Percentiles rank a stretch among this genome's conserved stretches.
Conservation (phyloP, 2,797 vertebrate species). For the Acanthopagrus latus region DNA sequence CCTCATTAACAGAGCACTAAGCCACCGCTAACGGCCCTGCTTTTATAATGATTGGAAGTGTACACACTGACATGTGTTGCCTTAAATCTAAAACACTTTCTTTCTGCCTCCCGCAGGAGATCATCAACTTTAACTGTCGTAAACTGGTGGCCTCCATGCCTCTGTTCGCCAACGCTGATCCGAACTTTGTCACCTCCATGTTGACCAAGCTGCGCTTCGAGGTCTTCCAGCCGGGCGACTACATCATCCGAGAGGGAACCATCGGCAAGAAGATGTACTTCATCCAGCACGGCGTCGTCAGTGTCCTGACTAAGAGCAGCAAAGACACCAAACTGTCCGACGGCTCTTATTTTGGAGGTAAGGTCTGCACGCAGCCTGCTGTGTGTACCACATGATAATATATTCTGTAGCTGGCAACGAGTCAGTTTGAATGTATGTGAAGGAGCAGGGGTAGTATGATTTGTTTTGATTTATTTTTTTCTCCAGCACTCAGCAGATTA, state of each 20-base stretch:
- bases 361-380: slow-evolving; percentile 4
- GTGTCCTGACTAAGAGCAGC: slow-evolving; percentile 95
- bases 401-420: slow-evolving; percentile 17
- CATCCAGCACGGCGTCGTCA: slow-evolving; percentile 97
- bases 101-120: slow-evolving; percentile 87
- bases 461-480: slow-evolving; percentile 77
- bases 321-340: slow-evolving; percentile 97
- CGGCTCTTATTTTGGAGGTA: slow-evolving; percentile 98
- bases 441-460: slow-evolving; percentile 63
- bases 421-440: slow-evolving; percentile 46
- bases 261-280: slow-evolving; percentile 99
- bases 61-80: slow-evolving; percentile 26
- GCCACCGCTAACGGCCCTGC: slow-evolving; percentile 52
- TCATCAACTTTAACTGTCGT: slow-evolving; percentile 98
- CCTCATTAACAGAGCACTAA: slow-evolving; percentile 73
- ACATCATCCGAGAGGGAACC: slow-evolving; percentile 96
- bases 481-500: slow-evolving; percentile 84
- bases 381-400: slow-evolving; percentile 51
- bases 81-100: not conserved
- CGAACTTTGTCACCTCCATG: slow-evolving; percentile 99
- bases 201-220: slow-evolving; percentile 96
- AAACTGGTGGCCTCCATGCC: slow-evolving; percentile 99
- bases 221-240: slow-evolving; percentile 96
- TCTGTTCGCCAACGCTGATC: slow-evolving; percentile 97
- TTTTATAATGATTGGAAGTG: slow-evolving; percentile 70